Conservation (phyloP, 2,888 invertebrate species). For the Nemapogon koenigi region DNA sequence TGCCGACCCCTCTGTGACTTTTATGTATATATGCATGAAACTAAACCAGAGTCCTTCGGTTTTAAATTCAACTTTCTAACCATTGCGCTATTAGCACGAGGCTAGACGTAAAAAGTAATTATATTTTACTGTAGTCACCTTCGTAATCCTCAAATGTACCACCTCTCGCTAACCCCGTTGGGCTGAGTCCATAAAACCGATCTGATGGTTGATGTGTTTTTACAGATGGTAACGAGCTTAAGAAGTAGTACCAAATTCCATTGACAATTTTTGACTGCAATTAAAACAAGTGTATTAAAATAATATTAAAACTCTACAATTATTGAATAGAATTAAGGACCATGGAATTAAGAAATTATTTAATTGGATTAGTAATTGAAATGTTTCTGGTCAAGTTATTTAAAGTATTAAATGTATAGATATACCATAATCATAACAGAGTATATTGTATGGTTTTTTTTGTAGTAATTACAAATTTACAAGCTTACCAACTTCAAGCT, state of each 20-base stretch:
- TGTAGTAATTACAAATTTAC: too few relatives aligned
- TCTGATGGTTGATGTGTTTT: slow-evolving; percentile 44
- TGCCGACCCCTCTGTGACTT: too few relatives aligned
- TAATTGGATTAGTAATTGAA: too few relatives aligned
- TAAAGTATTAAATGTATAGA: too few relatives aligned
- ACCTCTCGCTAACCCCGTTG: slow-evolving; percentile 64
- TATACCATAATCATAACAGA: too few relatives aligned
- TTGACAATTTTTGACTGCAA: slow-evolving; percentile 57
- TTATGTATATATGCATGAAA: too few relatives aligned
- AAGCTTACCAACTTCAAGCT: slow-evolving; percentile 52
- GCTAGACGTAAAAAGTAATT: not conserved
- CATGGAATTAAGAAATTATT: too few relatives aligned
- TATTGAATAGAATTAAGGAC: too few relatives aligned
- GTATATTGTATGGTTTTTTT: too few relatives aligned
- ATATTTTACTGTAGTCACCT: slow-evolving; percentile 40
- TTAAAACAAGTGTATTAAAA: slow-evolving; percentile 1
- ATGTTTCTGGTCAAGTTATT: too few relatives aligned
- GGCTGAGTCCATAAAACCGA: slow-evolving; percentile 62
- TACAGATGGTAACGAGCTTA: slow-evolving; percentile 61
- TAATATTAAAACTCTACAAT: too few relatives aligned
- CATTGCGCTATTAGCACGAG: not conserved
- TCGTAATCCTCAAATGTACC: slow-evolving; percentile 53
- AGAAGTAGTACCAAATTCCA: slow-evolving; percentile 65
- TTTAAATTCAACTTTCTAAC: not conserved
- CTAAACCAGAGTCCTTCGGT: not conserved